Evolutionary conservation across 1,140 invertebrate genomes (phyloP).

Genomic region (Holotrichia oblita): DNA sequence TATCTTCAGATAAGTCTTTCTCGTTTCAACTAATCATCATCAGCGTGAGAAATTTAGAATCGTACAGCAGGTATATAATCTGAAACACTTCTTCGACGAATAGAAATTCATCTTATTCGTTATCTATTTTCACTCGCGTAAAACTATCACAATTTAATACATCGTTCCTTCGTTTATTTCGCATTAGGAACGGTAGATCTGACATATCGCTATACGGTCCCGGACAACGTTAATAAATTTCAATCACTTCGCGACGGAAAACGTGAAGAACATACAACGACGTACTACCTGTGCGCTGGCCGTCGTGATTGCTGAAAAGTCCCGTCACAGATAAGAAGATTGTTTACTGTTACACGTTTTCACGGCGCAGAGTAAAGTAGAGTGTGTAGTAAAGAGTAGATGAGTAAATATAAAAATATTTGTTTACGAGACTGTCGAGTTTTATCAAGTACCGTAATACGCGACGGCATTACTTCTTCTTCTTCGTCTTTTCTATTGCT

Average conservation of each 20-base stretch:
- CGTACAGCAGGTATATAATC: neutral
- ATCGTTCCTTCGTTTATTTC: neutral
- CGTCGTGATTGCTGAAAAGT: conserved; percentile 7
- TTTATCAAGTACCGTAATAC: conserved; percentile 5
- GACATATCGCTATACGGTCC: neutral
- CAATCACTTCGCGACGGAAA: conserved; percentile 3
- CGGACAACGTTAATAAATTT: conserved; percentile 20
- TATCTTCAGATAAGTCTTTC: too few relatives aligned
- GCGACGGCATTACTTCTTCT: neutral
- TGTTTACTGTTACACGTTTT: conserved; percentile 16
- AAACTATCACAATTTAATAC: conserved; percentile 1
- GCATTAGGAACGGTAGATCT: neutral
- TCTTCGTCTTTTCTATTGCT: neutral
- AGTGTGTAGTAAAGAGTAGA: neutral
- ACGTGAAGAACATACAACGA: conserved; percentile 16
- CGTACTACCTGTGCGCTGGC: conserved; percentile 1
- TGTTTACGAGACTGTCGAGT: neutral
- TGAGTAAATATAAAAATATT: conserved; percentile 7
- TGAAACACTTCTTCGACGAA: neutral
- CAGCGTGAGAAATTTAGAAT: too few relatives aligned
- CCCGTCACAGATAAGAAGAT: conserved; percentile 3
- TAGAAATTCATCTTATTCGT: neutral
- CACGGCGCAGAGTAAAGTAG: neutral
- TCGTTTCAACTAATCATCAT: too few relatives aligned
- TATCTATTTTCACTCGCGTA: neutral